phyloP scores from a whole-genome alignment of 2,113 vertebrate species.

The Speoplatyrhinus poulsoni region DNA sequence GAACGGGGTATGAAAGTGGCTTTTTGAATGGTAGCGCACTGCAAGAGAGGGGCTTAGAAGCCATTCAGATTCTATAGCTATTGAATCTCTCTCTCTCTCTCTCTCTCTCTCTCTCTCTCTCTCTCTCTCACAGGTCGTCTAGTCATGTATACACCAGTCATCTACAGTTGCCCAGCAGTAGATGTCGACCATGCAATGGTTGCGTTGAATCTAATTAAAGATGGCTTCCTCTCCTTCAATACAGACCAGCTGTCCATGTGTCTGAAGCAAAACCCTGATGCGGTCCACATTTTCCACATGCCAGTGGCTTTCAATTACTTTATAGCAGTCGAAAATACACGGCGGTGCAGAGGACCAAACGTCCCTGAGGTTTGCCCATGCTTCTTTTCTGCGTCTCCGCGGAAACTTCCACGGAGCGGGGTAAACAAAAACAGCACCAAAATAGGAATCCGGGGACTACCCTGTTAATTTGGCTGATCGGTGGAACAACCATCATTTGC shows the following conservation, averaged over 20 bases:
- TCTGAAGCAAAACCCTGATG: slow-evolving; percentile 58
- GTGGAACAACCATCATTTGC: slow-evolving; percentile 33
- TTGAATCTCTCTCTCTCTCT: slow-evolving; percentile 20
- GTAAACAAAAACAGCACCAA: slow-evolving; percentile 54
- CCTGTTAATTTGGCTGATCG: slow-evolving; percentile 25
- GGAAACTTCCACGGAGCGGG: slow-evolving; percentile 34
- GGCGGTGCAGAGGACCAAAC: slow-evolving; percentile 39
- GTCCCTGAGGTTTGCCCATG: slow-evolving; percentile 52
- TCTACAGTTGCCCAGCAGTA: slow-evolving; percentile 55
- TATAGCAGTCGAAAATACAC: slow-evolving; percentile 59
- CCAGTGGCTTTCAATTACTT: slow-evolving; percentile 70
- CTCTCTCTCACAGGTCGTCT: slow-evolving; percentile 5
- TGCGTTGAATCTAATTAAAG: slow-evolving; percentile 63
- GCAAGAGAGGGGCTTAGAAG: slow-evolving; percentile 71
- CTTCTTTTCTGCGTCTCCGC: slow-evolving; percentile 51
- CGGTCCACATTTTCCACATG: slow-evolving; percentile 61
- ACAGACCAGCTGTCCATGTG: slow-evolving; percentile 61
- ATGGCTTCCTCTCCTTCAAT: slow-evolving; percentile 56
- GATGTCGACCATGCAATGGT: slow-evolving; percentile 48
- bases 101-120: slow-evolving; percentile 3
- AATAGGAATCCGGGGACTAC: slow-evolving; percentile 33
- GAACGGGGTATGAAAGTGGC: slow-evolving; percentile 56
- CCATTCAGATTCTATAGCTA: slow-evolving; percentile 60
- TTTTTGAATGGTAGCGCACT: slow-evolving; percentile 70
- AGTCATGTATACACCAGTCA: slow-evolving; percentile 51